These are phyloP conservation scores for Brachyptera risi DNA, from an alignment of 2,888 invertebrate genomes.

Conservation along the genomic window DNA sequence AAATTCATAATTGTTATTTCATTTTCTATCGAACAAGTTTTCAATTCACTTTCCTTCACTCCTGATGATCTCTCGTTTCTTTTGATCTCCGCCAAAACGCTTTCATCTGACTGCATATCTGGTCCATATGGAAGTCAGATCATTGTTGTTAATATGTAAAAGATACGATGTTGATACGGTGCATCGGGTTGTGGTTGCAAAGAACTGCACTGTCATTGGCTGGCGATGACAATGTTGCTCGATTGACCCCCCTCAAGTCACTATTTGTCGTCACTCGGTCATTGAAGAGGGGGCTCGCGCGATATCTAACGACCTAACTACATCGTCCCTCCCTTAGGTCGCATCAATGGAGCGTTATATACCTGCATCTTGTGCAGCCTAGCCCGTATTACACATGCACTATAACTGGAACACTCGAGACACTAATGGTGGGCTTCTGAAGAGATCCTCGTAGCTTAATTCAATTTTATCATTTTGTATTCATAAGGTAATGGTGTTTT, in stretches of 20 bases:
- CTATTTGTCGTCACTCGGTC: constrained; percentile 14
- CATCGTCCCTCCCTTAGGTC: background rate
- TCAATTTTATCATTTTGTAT: no score
- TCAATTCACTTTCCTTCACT: constrained; percentile 5
- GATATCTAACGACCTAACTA: constrained; percentile 7
- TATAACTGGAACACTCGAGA: no score
- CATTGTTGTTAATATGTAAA: constrained; percentile 12
- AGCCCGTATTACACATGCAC: no score
- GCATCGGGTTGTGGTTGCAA: constrained; percentile 12
- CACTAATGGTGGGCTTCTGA: no score
- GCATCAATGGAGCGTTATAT: no score
- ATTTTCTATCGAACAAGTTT: constrained; percentile 7
- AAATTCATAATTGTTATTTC: constrained; percentile 17
- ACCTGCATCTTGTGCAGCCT: no score
- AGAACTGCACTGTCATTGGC: constrained; percentile 1
- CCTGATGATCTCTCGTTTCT: constrained; percentile 10
- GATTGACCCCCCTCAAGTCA: no score
- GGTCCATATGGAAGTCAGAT: constrained; percentile 17
- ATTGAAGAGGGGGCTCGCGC: constrained; percentile 20
- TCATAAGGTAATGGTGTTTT: no score
- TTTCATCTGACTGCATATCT: constrained; percentile 10
- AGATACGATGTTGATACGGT: background rate
- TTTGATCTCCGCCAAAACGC: constrained; percentile 14
- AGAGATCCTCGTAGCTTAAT: no score
- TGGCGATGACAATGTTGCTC: constrained; percentile 18